Base-by-base conservation (phyloP, 1,140 invertebrate species). In the Drosophila biarmipes region DNA sequence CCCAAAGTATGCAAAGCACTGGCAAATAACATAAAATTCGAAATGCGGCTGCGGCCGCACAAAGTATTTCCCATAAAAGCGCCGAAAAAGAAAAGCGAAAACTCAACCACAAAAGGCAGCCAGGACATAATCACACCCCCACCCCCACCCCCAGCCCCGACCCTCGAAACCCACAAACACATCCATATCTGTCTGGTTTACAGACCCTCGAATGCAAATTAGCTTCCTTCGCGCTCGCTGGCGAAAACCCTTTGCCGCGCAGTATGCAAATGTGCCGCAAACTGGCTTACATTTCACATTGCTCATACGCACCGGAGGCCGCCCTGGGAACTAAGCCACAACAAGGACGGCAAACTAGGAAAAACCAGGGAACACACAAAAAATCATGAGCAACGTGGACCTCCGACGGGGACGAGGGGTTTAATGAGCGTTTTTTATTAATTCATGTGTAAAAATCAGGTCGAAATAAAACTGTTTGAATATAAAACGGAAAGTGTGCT, bases 371-470 rank as follows among this genome's bases (percentile, higher is more conserved):
- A 21, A 15, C n/a, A 68, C 29, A 73, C 15, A 31, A 29, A n/a
- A 56, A 14, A 29, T n/a, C 27, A 15, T 24, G n/a, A 11, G 15
- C 29, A 49, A 17, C 7, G n/a, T 29, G 12, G 46, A 15, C 7
- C 8, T 12, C n/a, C 52, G 12, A 8, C 2, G 34, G 52, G 52
- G 52, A 57, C 52, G 52, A 21, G 19, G 29, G 57, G 21, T 57
- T 69, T 71, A 82, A 84, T 82, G 63, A 84, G 74, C 62, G 63
- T 67, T 79, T 78, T 78, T 62, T 80, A 79, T 63, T 80, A 84
- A 84, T 84, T 84, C 80, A 84, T 85, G 80, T 76, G 69, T 85
- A 84, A 80, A 85, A 84, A 85, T 85, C 80, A 80, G 61, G 40
- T 66, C 56, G 59, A 67, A 80, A 82, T 82, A 84, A 82, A 79